Base-by-base conservation (phyloP, 2,113 vertebrate species). In the Sinosuthora webbiana region DNA sequence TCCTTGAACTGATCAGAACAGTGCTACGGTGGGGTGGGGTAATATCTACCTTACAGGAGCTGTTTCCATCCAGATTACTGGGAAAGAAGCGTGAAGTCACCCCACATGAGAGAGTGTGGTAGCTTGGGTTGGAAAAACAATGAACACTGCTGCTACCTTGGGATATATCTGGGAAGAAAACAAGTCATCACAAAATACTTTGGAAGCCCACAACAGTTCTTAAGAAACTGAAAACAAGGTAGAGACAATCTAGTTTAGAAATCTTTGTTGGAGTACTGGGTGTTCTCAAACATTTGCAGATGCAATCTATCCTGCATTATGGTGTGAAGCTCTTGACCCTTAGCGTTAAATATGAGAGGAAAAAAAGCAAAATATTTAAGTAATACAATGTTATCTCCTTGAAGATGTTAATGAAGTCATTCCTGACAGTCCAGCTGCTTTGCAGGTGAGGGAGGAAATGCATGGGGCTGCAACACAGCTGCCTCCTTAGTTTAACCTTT, bases 51-150 rank as follows among this genome's bases (percentile, higher is more conserved):
- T 99, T 99, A 93, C 98, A 98, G 97, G 98, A 98, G 97, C 98
- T 98, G 93, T 98, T 99, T 96, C 98, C 98, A 80, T 99, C 99
- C 97, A 99, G 97, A 98, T 98, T 98, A 98, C 95, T 99, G 98
- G 98, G 97, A 94, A 98, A 98, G 98, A 98, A 98, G 97, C 98
- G 98, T 63, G 99, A 98, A 91, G 99, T 97, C 70, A 98, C 98
- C 70, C 98, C 98, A 90, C 99, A 99, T 37, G 98, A 98, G 96
- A 99, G 98, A 62, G 99, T 98, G 97, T 99, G 99, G 97, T 99
- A 99, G 97, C 99, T 99, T 91, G 99, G 99, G 93, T 99, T 99
- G 97, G 98, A 98, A 98, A 99, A 99, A 97, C 98, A 99, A 93
- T 99, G 99, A 79, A 98, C 96, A 47, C 97, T 98, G 97, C 97